Evolutionary conservation across 1,140 invertebrate species (phyloP).

Genomic region (Maniola jurtina): DNA sequence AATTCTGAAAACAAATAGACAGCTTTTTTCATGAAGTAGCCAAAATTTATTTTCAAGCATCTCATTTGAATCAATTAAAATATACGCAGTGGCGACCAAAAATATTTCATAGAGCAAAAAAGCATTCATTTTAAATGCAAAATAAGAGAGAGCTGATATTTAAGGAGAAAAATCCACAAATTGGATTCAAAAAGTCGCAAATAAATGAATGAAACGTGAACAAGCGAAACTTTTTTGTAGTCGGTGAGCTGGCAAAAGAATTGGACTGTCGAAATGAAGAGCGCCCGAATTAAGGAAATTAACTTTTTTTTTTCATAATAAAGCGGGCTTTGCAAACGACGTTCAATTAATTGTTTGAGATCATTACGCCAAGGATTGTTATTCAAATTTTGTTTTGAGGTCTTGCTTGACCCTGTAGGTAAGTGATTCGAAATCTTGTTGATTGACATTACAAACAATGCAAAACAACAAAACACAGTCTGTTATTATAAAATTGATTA

Average conservation of each 20-base stretch:
- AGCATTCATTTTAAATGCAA: constrained; percentile 8
- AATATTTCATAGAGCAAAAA: background rate
- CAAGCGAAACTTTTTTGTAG: constrained; percentile 44
- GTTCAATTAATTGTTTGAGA: constrained; percentile 64
- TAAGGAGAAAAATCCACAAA: constrained; percentile 9
- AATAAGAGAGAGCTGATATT: constrained; percentile 1
- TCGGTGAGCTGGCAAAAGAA: constrained; percentile 47
- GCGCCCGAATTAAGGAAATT: constrained; percentile 66
- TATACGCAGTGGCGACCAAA: background rate
- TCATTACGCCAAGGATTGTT: constrained; percentile 48
- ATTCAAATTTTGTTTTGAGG: constrained; percentile 17
- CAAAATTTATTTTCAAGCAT: background rate
- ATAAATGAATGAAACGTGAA: constrained; percentile 49
- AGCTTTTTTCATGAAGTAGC: too few species aligned
- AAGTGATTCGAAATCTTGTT: background rate
- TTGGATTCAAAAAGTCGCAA: constrained; percentile 32
- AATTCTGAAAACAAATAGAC: too few species aligned
- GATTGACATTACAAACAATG: too few species aligned
- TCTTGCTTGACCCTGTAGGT: background rate
- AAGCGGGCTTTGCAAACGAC: constrained; percentile 63
- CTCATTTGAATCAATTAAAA: background rate
- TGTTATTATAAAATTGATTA: too few species aligned
- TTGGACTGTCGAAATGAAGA: constrained; percentile 54
- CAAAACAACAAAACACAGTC: too few species aligned
- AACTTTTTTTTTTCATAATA: constrained; percentile 68